A percentile compares a stretch with the other conserved stretches of the same genome.
These are phyloP conservation scores for Propithecus deckenii DNA, from an alignment of 2,797 vertebrate species.

Conservation along the genomic window DNA sequence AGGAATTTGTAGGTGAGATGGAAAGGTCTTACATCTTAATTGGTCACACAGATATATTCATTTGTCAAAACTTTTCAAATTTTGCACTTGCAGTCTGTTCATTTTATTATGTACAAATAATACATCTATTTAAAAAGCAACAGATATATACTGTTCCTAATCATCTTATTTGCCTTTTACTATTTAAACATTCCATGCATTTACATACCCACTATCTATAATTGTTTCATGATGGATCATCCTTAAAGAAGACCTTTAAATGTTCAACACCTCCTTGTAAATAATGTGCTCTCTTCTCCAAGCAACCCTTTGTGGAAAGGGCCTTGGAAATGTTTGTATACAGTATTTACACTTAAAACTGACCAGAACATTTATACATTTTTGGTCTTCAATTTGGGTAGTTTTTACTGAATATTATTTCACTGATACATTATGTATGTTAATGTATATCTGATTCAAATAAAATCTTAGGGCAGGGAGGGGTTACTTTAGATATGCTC, in stretches of 20 bases:
- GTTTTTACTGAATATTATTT: not conserved
- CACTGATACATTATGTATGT: not conserved
- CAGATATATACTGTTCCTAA: not conserved
- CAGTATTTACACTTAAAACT: not conserved
- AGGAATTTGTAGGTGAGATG: not conserved
- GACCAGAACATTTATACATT: not conserved
- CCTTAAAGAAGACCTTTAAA: not conserved
- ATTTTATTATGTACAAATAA: not conserved
- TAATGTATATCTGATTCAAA: not conserved
- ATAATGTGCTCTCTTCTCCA: not conserved
- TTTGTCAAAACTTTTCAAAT: not conserved
- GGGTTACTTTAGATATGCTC: not conserved
- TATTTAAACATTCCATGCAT: not conserved
- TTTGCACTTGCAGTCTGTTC: not conserved
- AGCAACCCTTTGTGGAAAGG: not conserved
- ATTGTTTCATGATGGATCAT: not conserved
- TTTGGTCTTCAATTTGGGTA: conserved; percentile 2
- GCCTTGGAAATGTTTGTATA: not conserved
- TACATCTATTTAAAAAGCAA: not conserved
- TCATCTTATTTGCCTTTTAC: not conserved
- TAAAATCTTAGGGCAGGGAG: not conserved
- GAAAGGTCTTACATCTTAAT: not conserved
- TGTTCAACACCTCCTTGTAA: not conserved
- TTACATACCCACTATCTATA: not conserved
- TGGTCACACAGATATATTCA: not conserved